These are phyloP conservation scores for Lacerta agilis DNA, from an alignment of 2,797 vertebrate species.

Conservation along the genomic window DNA sequence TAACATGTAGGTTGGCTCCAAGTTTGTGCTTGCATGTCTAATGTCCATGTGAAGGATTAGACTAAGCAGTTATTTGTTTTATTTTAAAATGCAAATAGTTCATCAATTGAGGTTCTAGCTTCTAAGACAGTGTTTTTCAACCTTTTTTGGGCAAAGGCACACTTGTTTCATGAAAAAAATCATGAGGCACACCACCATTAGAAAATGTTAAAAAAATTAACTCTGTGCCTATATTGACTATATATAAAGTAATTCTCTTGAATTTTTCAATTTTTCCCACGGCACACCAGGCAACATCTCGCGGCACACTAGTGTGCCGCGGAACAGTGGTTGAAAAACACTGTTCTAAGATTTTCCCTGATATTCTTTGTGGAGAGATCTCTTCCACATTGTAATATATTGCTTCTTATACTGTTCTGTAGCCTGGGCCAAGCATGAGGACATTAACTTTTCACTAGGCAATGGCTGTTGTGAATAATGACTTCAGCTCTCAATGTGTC, in stretches of 20 bases:
- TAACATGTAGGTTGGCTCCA: not conserved
- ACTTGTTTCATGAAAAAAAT: too few species aligned
- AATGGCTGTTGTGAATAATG: conserved; percentile 31
- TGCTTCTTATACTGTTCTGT: not conserved
- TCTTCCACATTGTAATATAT: not conserved
- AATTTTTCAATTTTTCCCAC: too few species aligned
- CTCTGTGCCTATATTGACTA: too few species aligned
- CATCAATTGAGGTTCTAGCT: not conserved
- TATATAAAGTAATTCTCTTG: too few species aligned
- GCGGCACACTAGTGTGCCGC: too few species aligned
- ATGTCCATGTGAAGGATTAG: not conserved
- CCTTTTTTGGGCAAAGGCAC: too few species aligned
- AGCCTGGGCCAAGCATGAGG: conserved; percentile 1
- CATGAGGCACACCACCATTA: too few species aligned
- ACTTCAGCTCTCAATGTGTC: not conserved
- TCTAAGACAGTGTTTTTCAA: too few species aligned
- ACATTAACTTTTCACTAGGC: not conserved
- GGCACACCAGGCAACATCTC: too few species aligned
- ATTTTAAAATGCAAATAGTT: not conserved
- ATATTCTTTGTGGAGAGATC: not conserved
- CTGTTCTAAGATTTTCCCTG: too few species aligned
- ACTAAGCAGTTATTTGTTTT: not conserved
- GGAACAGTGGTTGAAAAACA: too few species aligned
- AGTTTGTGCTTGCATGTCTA: not conserved
- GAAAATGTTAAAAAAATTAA: too few species aligned